These are phyloP conservation scores for Syngnathus acus DNA, from an alignment of 2,797 vertebrate species.

Conservation along the genomic window DNA sequence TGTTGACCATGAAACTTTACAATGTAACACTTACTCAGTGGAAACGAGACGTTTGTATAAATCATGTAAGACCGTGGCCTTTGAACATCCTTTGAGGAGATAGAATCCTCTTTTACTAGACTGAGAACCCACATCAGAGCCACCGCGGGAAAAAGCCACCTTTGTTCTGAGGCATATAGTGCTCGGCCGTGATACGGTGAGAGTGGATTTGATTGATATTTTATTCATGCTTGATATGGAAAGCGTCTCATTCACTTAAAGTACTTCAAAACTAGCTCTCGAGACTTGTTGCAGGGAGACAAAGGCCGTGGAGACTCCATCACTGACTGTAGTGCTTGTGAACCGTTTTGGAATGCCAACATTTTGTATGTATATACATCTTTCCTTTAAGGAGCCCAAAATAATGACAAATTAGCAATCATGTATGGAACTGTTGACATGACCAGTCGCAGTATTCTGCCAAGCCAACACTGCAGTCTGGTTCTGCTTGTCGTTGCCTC, in stretches of 20 bases:
- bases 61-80: background rate
- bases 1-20: background rate
- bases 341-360: background rate
- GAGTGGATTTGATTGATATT: background rate
- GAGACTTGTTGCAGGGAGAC: background rate
- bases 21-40: background rate
- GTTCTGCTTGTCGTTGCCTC: too few relatives aligned
- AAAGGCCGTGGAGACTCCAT: background rate
- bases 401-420: too few relatives aligned
- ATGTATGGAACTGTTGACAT: too few relatives aligned
- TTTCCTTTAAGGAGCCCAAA: too few relatives aligned
- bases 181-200: too few relatives aligned
- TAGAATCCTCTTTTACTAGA: background rate
- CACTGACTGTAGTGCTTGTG: background rate
- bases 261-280: background rate
- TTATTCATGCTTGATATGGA: background rate
- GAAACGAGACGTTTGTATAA: background rate
- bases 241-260: background rate
- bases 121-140: background rate
- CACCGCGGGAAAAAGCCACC: background rate
- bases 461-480: too few relatives aligned
- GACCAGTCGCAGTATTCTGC: too few relatives aligned
- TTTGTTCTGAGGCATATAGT: background rate
- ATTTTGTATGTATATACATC: too few relatives aligned
- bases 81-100: slow-evolving; percentile 1